Conservation (phyloP, 2,888 invertebrate genomes). For the Drosophila fungiperda region DNA sequence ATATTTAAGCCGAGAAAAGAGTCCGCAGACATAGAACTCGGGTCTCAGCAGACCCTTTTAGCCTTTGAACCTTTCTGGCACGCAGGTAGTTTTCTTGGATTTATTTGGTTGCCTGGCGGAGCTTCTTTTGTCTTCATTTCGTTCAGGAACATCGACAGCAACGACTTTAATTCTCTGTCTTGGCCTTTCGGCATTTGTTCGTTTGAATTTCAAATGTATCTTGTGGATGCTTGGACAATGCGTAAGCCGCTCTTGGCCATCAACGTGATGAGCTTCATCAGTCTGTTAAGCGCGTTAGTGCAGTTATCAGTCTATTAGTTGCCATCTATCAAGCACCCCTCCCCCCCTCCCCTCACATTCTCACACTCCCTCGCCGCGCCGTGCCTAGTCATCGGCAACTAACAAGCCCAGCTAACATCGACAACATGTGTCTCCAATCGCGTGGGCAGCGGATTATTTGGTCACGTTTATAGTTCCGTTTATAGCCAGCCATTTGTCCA, state of each 20-base stretch:
- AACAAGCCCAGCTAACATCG: background rate
- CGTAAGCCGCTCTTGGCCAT: constrained; percentile 64
- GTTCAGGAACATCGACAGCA: constrained; percentile 17
- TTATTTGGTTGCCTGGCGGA: constrained; percentile 7
- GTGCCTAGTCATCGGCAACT: background rate
- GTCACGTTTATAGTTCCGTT: constrained; percentile 45
- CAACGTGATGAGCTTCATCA: constrained; percentile 50
- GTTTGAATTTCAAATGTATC: constrained; percentile 70
- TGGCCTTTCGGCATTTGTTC: constrained; percentile 20
- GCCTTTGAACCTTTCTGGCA: constrained; percentile 73
- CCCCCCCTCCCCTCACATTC: background rate
- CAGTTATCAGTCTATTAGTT: constrained; percentile 78
- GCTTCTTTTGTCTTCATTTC: constrained; percentile 64
- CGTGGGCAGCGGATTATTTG: constrained; percentile 50
- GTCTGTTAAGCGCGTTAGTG: constrained; percentile 68
- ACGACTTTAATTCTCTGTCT: constrained; percentile 1
- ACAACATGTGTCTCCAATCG: constrained; percentile 4
- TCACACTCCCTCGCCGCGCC: background rate
- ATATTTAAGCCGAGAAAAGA: constrained; percentile 55
- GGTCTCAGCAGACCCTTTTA: constrained; percentile 64
- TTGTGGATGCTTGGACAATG: constrained; percentile 64
- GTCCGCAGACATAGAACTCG: constrained; percentile 20
- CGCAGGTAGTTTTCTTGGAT: constrained; percentile 64
- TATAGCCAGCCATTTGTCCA: constrained; percentile 46
- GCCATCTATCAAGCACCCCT: constrained; percentile 48